Percentiles rank a stretch among this genome's conserved stretches.
Conservation (phyloP, 2,888 invertebrate genomes). For the Schrankia costaestrigalis region DNA sequence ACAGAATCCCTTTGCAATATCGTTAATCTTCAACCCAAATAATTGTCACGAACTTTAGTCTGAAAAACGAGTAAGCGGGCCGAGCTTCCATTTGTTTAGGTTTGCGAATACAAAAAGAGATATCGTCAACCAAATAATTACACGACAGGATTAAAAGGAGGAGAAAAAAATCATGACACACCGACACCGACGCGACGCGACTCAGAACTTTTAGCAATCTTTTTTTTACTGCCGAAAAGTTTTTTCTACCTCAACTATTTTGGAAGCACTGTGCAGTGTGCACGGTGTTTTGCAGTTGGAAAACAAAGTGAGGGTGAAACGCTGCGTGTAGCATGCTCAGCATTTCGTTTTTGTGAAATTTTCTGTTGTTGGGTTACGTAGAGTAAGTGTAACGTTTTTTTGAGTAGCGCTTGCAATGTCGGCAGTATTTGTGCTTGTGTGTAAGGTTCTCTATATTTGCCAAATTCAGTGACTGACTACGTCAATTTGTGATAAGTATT, state of each 20-base stretch:
- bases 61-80: constrained; percentile 22
- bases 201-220: constrained; percentile 23
- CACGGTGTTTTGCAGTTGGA: constrained; percentile 21
- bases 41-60: constrained; percentile 13
- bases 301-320: constrained; percentile 22
- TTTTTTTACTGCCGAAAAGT: constrained; percentile 18
- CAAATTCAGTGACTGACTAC: no score
- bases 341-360: constrained; percentile 12
- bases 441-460: no score
- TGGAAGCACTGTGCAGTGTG: constrained; percentile 16
- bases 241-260: constrained; percentile 28
- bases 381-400: no score
- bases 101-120: constrained; percentile 26
- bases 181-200: constrained; percentile 24
- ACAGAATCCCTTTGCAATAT: constrained; percentile 10
- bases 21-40: constrained; percentile 19
- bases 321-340: constrained; percentile 11
- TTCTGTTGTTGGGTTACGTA: no score
- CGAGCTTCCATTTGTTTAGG: constrained; percentile 28
- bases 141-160: constrained; percentile 31
- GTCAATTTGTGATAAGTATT: no score
- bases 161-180: constrained; percentile 17
- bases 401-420: no score
- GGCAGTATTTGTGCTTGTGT: no score
- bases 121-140: constrained; percentile 34